phyloP scores from a whole-genome alignment of 1,140 invertebrate genomes.

The Forficula auricularia region DNA sequence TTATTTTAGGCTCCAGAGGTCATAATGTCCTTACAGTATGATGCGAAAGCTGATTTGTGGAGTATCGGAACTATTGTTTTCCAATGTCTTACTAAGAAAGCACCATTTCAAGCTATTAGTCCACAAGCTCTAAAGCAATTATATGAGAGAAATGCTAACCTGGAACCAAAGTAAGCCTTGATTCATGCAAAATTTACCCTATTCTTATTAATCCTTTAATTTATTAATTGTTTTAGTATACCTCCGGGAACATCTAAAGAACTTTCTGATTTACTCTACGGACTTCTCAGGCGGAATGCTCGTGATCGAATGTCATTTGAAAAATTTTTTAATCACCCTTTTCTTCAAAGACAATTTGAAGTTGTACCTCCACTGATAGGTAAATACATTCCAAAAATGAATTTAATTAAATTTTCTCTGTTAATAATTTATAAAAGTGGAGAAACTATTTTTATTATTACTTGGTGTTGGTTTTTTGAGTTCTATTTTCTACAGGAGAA shows the following conservation, averaged over 20 bases:
- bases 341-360: slow-evolving; percentile 46
- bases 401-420: too few relatives aligned
- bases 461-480: too few relatives aligned
- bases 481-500: too few relatives aligned
- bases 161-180: slow-evolving; percentile 65
- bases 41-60: slow-evolving; percentile 98
- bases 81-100: slow-evolving; percentile 95
- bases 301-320: slow-evolving; percentile 92
- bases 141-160: slow-evolving; percentile 92
- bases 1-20: slow-evolving; percentile 79
- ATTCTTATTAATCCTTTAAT: too few relatives aligned
- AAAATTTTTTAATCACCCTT: slow-evolving; percentile 81
- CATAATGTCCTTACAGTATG: slow-evolving; percentile 97
- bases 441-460: too few relatives aligned
- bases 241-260: slow-evolving; percentile 80
- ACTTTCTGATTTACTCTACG: slow-evolving; percentile 58
- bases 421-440: too few relatives aligned
- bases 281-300: slow-evolving; percentile 51
- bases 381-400: too few relatives aligned
- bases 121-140: slow-evolving; percentile 95
- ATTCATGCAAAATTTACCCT: background rate
- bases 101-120: slow-evolving; percentile 93
- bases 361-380: too few relatives aligned
- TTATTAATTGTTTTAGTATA: slow-evolving; percentile 45
- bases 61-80: slow-evolving; percentile 97